Evolutionary conservation across 2,888 invertebrate species (phyloP).

Genomic region (Coelinius sp.): DNA sequence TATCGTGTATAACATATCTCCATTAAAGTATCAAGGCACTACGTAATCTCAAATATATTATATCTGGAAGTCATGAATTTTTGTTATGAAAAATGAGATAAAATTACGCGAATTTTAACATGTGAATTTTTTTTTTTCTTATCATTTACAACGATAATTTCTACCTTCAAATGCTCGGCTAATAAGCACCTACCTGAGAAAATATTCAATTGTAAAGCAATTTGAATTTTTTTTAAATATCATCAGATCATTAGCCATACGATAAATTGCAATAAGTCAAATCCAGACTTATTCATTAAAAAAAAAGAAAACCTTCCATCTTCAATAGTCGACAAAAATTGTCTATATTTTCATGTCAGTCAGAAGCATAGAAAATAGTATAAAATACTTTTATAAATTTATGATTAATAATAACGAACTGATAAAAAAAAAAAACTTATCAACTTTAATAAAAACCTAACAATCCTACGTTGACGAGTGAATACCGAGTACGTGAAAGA

Average conservation of each 20-base stretch:
- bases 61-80: slow-evolving; percentile 5
- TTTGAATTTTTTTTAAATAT: background rate
- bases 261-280: no score
- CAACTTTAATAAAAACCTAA: slow-evolving; percentile 3
- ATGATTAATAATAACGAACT: slow-evolving; percentile 16
- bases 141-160: background rate
- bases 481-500: slow-evolving; percentile 88
- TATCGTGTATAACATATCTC: slow-evolving; percentile 47
- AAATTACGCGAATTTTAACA: background rate
- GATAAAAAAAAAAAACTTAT: slow-evolving; percentile 35
- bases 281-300: background rate
- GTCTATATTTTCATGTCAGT: slow-evolving; percentile 5
- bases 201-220: slow-evolving; percentile 9
- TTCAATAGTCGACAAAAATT: slow-evolving; percentile 2
- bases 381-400: slow-evolving; percentile 28
- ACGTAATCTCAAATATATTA: slow-evolving; percentile 35
- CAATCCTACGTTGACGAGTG: slow-evolving; percentile 74
- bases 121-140: background rate
- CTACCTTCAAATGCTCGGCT: slow-evolving; percentile 20
- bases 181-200: slow-evolving; percentile 25
- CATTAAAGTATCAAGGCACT: slow-evolving; percentile 67
- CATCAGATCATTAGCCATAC: no score
- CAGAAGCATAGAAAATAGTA: slow-evolving; percentile 20
- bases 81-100: background rate
- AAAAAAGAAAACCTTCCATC: background rate